phyloP scores from a whole-genome alignment of 2,888 invertebrate genomes.

The Mythimna pallens region DNA sequence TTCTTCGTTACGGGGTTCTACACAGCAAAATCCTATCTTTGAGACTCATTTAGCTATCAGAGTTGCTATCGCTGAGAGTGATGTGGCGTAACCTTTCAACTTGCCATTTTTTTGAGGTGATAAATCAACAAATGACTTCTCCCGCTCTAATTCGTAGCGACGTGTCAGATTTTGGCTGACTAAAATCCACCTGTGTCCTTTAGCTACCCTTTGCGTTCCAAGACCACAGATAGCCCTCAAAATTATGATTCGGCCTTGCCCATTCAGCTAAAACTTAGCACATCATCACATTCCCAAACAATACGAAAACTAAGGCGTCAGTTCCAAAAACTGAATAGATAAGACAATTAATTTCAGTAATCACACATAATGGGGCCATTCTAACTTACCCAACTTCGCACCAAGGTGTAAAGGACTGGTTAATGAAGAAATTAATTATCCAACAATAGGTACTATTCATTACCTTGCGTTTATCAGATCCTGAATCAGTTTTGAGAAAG shows the following conservation, averaged over 20 bases:
- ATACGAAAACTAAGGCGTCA: conserved; percentile 31
- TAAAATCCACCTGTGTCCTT: no score
- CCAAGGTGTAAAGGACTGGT: conserved; percentile 74
- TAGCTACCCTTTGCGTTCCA: no score
- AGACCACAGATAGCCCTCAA: neutral
- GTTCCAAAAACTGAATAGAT: conserved; percentile 51
- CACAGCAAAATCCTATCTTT: no score
- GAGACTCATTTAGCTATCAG: no score
- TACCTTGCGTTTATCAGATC: conserved; percentile 79
- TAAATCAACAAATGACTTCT: no score
- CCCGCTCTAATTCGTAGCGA: no score
- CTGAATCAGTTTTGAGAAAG: conserved; percentile 74
- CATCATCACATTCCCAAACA: conserved; percentile 37
- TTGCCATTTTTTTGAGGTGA: no score
- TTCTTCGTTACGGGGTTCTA: no score
- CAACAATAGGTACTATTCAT: conserved; percentile 82
- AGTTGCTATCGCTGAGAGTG: neutral
- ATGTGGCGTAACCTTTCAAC: neutral
- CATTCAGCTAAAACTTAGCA: conserved; percentile 24
- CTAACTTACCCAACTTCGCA: conserved; percentile 25
- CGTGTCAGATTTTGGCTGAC: no score
- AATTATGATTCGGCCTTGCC: neutral
- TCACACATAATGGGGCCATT: conserved; percentile 66
- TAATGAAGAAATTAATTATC: conserved; percentile 87
- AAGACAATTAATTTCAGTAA: conserved; percentile 63